Percentiles rank a stretch among this genome's conserved stretches.
Evolutionary conservation across 2,113 vertebrate species (phyloP).

Genomic region (Vanacampus margaritifer): DNA sequence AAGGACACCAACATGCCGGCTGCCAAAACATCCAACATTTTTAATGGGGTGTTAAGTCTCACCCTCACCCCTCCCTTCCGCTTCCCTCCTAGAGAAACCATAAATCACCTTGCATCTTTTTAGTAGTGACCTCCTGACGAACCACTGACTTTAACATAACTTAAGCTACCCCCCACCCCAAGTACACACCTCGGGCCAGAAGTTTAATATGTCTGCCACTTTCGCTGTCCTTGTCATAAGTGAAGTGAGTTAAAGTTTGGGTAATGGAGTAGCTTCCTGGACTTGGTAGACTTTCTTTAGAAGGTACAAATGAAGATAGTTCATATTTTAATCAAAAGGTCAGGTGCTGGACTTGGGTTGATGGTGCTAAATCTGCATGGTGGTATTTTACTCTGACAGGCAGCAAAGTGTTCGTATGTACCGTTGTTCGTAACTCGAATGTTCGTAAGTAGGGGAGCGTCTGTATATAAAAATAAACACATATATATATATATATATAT

Average conservation of each 20-base stretch:
- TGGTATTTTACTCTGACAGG: neutral
- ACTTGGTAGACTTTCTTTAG: neutral
- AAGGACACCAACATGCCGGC: slow-evolving; percentile 39
- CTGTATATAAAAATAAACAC: too few relatives aligned
- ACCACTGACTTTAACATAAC: slow-evolving; percentile 39
- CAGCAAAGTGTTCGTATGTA: too few relatives aligned
- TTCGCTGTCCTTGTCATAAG: neutral
- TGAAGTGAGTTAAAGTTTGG: slow-evolving; percentile 7
- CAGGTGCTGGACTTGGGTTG: neutral
- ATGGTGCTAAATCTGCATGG: neutral
- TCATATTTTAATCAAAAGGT: slow-evolving; percentile 10
- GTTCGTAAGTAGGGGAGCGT: too few relatives aligned
- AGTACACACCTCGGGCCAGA: slow-evolving; percentile 9
- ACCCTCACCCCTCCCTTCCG: slow-evolving; percentile 7
- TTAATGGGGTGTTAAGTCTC: slow-evolving; percentile 31
- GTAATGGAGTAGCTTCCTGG: slow-evolving; percentile 2
- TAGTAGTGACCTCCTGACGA: slow-evolving; percentile 54
- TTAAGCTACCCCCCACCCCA: slow-evolving; percentile 24
- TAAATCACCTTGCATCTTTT: slow-evolving; percentile 47
- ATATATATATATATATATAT: too few relatives aligned
- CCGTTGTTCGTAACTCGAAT: too few relatives aligned
- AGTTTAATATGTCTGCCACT: slow-evolving; percentile 37
- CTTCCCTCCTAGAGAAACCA: slow-evolving; percentile 38
- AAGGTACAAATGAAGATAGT: neutral
- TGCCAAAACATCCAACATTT: slow-evolving; percentile 56